Percentiles rank a stretch among this genome's conserved stretches.
Evolutionary conservation across 2,113 vertebrate species (phyloP).

Genomic region (Heptranchias perlo): DNA sequence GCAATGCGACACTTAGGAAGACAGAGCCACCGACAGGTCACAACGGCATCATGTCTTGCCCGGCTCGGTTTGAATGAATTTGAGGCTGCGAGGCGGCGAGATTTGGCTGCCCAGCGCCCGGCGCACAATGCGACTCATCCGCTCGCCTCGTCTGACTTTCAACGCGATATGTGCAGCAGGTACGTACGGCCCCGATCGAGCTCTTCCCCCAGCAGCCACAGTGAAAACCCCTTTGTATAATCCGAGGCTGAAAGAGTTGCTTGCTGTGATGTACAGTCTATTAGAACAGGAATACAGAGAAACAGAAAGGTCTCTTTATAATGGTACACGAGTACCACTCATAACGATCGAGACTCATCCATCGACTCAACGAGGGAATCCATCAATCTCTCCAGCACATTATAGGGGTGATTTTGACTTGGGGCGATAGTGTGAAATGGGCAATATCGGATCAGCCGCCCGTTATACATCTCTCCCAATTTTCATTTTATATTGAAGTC

Average conservation of each 20-base stretch:
- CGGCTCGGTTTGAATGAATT: not conserved
- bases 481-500: not conserved
- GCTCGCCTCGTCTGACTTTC: not conserved
- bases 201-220: conserved; percentile 24
- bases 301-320: conserved; percentile 69
- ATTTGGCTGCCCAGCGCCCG: not conserved
- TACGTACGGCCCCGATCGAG: not conserved
- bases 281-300: conserved; percentile 86
- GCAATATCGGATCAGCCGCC: not conserved
- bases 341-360: not conserved
- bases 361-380: too few species aligned
- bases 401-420: not conserved
- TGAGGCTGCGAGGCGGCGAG: too few species aligned
- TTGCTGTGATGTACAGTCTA: conserved; percentile 87
- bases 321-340: conserved; percentile 65
- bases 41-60: too few species aligned
- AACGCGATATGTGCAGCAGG: too few species aligned
- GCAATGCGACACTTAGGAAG: not conserved
- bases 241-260: conserved; percentile 84
- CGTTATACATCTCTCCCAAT: not conserved
- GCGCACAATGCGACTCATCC: not conserved
- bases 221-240: conserved; percentile 73
- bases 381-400: not conserved
- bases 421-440: not conserved
- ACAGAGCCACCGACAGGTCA: not conserved